These are phyloP conservation scores for Hydrocynus forskahlii DNA, from an alignment of 2,797 vertebrate species.

Conservation along the genomic window DNA sequence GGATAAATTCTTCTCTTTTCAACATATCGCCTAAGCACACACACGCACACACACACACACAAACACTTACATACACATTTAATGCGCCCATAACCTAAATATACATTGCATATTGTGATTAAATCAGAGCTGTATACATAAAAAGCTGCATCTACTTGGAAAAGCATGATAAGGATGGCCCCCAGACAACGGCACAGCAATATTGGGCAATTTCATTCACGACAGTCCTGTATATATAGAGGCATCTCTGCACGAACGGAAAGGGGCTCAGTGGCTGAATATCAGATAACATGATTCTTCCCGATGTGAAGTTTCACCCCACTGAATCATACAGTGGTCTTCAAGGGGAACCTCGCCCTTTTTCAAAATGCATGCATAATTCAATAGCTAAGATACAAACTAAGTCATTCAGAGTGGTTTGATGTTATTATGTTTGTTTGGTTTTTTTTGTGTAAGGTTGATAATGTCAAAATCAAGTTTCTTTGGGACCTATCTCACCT, in stretches of 20 bases:
- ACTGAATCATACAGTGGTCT: slow-evolving; percentile 33
- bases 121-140: slow-evolving; percentile 20
- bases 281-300: slow-evolving; percentile 31
- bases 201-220: slow-evolving; percentile 8
- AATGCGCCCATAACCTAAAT: slow-evolving; percentile 7
- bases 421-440: too few species aligned
- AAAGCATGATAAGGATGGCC: slow-evolving; percentile 3
- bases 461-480: too few species aligned
- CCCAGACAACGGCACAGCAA: slow-evolving; percentile 3
- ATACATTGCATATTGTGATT: slow-evolving; percentile 15
- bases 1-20: slow-evolving; percentile 17
- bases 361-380: slow-evolving; percentile 51
- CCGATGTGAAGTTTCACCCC: slow-evolving; percentile 31
- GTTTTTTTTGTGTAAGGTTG: too few species aligned
- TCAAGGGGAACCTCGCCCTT: slow-evolving; percentile 6
- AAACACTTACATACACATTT: neutral
- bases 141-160: slow-evolving; percentile 1
- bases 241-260: slow-evolving; percentile 4
- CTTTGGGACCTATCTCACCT: too few species aligned
- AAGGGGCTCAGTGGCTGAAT: slow-evolving; percentile 14
- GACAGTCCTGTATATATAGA: neutral
- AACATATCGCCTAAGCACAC: neutral
- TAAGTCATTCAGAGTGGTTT: too few species aligned
- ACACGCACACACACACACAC: neutral
- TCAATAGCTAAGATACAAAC: slow-evolving; percentile 21